Evolutionary conservation across 2,113 vertebrate genomes (phyloP).

Genomic region (Toxotes chatareus): DNA sequence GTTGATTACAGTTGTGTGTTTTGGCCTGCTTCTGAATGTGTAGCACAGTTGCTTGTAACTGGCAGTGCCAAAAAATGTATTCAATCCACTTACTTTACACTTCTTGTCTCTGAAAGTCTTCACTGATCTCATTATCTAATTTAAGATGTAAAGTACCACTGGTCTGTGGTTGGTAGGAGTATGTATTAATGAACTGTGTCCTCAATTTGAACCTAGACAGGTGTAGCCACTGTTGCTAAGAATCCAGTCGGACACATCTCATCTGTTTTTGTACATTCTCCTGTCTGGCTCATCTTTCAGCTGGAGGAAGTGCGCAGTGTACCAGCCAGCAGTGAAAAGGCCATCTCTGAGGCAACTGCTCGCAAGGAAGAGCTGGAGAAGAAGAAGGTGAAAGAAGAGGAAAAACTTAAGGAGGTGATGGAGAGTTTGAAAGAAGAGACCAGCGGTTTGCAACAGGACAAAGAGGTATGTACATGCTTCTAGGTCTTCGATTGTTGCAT

Average conservation of each 20-base stretch:
- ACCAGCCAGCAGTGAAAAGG: conserved; percentile 84
- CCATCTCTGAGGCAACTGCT: conserved; percentile 86
- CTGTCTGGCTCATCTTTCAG: conserved; percentile 74
- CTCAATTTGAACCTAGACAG: conserved; percentile 5
- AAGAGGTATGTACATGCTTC: conserved; percentile 84
- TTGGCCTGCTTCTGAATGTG: conserved; percentile 37
- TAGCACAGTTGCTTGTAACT: conserved; percentile 42
- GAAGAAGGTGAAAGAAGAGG: conserved; percentile 88
- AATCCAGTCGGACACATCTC: conserved; percentile 15
- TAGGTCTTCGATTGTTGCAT: not conserved
- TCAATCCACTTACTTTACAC: conserved; percentile 7
- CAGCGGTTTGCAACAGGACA: conserved; percentile 90
- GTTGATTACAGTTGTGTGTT: conserved; percentile 61
- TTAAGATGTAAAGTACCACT: conserved; percentile 6
- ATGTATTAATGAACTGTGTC: conserved; percentile 13
- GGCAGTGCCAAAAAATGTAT: not conserved
- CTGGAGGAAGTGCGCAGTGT: conserved; percentile 88
- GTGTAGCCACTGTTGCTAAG: conserved; percentile 17
- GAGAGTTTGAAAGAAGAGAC: conserved; percentile 93
- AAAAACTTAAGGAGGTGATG: conserved; percentile 90
- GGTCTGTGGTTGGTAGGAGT: not conserved
- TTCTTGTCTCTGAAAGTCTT: conserved; percentile 3
- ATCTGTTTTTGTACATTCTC: conserved; percentile 23
- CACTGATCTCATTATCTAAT: not conserved
- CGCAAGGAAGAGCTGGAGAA: conserved; percentile 87